Evolutionary conservation across 1,140 invertebrate species (phyloP).

Genomic region (Drosophila azteca): DNA sequence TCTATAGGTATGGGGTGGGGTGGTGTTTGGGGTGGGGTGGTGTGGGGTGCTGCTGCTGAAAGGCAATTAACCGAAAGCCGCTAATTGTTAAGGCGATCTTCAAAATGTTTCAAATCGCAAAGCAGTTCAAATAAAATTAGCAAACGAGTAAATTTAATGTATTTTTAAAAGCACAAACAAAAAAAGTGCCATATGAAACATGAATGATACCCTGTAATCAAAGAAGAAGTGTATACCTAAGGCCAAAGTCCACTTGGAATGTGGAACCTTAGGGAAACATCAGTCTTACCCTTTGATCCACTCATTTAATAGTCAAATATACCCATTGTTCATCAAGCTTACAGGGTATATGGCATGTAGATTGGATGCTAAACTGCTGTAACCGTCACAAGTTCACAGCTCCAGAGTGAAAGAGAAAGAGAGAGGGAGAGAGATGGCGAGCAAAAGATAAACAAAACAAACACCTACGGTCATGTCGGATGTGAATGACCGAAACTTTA

Average conservation of each 20-base stretch:
- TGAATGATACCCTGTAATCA: too few relatives aligned
- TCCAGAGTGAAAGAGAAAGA: conserved; percentile 3
- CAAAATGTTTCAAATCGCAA: conserved; percentile 20
- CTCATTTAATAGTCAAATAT: too few relatives aligned
- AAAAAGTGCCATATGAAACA: too few relatives aligned
- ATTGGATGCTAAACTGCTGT: conserved; percentile 34
- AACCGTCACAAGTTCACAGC: conserved; percentile 65
- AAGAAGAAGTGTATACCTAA: background rate
- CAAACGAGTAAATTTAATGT: conserved; percentile 51
- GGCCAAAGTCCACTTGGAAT: too few relatives aligned
- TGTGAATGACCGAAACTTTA: conserved; percentile 64
- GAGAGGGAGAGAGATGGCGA: background rate
- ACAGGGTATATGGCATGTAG: background rate
- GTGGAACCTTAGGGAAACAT: too few relatives aligned
- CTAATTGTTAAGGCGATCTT: conserved; percentile 30
- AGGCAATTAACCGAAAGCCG: conserved; percentile 22
- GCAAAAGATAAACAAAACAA: conserved; percentile 52
- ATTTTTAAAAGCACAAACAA: background rate
- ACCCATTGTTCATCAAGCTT: too few relatives aligned
- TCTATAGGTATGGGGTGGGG: too few relatives aligned
- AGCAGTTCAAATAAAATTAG: conserved; percentile 43
- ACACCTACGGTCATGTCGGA: conserved; percentile 38
- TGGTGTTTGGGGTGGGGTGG: too few relatives aligned
- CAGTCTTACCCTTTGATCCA: too few relatives aligned
- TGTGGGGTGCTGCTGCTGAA: background rate